These are phyloP conservation scores for Drosophila barbarae DNA, from an alignment of 2,888 invertebrate species.

Conservation along the genomic window DNA sequence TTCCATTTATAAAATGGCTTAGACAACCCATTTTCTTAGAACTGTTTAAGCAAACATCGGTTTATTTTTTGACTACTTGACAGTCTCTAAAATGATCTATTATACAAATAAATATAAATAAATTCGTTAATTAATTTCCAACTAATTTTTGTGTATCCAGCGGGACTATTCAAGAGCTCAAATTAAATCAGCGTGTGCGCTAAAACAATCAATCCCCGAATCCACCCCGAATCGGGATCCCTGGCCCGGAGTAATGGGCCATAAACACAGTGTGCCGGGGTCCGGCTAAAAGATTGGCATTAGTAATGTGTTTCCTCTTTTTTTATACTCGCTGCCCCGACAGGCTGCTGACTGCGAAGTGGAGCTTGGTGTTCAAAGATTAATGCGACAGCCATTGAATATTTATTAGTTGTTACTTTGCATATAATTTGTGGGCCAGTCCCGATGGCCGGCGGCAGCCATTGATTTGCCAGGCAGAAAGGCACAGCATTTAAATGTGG, in stretches of 20 bases:
- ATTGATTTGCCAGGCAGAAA: slow-evolving; percentile 61
- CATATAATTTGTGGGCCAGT: slow-evolving; percentile 68
- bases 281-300: slow-evolving; percentile 70
- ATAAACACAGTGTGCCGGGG: slow-evolving; percentile 36
- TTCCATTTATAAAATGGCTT: too few relatives aligned
- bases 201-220: slow-evolving; percentile 30
- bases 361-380: slow-evolving; percentile 73
- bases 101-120: background rate
- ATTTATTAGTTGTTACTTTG: slow-evolving; percentile 73
- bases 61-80: too few relatives aligned
- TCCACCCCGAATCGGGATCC: slow-evolving; percentile 17
- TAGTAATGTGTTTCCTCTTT: slow-evolving; percentile 60
- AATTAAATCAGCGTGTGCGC: slow-evolving; percentile 28
- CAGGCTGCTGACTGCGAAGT: slow-evolving; percentile 35
- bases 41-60: too few relatives aligned
- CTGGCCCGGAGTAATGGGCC: slow-evolving; percentile 36
- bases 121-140: background rate
- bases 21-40: too few relatives aligned
- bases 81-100: background rate
- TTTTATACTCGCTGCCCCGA: slow-evolving; percentile 44
- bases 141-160: background rate
- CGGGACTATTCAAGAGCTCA: slow-evolving; percentile 8
- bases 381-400: slow-evolving; percentile 74
- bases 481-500: slow-evolving; percentile 62
- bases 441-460: slow-evolving; percentile 40